phyloP scores from a whole-genome alignment of 2,888 invertebrate species.

The Perithous albicinctus region DNA sequence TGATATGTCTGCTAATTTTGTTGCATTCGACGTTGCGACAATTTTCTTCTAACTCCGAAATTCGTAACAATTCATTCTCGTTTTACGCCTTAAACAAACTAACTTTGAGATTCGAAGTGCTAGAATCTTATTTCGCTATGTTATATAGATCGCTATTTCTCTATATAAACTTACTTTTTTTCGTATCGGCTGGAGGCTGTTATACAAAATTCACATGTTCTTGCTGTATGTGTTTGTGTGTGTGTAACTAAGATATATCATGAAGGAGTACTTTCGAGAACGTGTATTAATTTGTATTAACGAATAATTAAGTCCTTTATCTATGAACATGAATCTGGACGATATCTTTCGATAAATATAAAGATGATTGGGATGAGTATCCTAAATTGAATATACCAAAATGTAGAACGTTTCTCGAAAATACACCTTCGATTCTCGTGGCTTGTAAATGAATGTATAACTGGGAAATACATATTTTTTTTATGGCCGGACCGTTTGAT shows the following conservation, averaged over 20 bases:
- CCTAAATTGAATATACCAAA: background rate
- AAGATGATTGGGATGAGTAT: background rate
- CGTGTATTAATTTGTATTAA: slow-evolving; percentile 10
- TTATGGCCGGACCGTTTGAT: slow-evolving; percentile 79
- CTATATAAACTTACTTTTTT: slow-evolving; percentile 33
- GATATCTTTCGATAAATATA: slow-evolving; percentile 5
- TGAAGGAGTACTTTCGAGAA: slow-evolving; percentile 72
- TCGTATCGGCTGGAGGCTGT: slow-evolving; percentile 78
- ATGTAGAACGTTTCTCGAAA: slow-evolving; percentile 20
- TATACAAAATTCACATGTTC: slow-evolving; percentile 70
- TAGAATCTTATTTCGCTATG: slow-evolving; percentile 71
- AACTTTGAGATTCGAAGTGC: slow-evolving; percentile 76
- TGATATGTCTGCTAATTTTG: slow-evolving; percentile 84
- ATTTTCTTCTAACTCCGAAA: slow-evolving; percentile 26
- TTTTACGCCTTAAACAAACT: slow-evolving; percentile 76
- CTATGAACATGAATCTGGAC: background rate
- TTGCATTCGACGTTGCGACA: slow-evolving; percentile 22
- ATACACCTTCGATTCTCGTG: slow-evolving; percentile 70
- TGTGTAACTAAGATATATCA: slow-evolving; percentile 67
- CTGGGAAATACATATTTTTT: slow-evolving; percentile 49
- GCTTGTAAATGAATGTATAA: slow-evolving; percentile 70
- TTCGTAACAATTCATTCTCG: slow-evolving; percentile 76
- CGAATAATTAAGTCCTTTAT: slow-evolving; percentile 18
- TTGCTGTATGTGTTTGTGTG: slow-evolving; percentile 57
- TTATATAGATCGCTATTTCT: slow-evolving; percentile 20